Base-by-base conservation (phyloP, 2,888 invertebrate species). In the Dendrolimus pini region DNA sequence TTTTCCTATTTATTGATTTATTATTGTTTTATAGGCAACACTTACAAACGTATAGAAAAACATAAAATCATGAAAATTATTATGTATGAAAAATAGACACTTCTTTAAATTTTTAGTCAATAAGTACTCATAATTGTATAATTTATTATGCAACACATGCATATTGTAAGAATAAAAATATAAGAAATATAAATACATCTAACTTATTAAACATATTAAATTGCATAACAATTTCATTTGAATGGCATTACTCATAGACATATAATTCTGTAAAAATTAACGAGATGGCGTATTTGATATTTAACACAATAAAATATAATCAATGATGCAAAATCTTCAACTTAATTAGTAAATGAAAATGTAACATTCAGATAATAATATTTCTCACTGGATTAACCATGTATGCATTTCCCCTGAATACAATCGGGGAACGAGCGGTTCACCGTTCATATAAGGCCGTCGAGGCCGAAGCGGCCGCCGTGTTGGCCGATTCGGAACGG, bases 1-100 rank as follows among this genome's bases (percentile, higher is more conserved):
- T 87, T 88, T 89, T 87, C 86, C 80, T 83, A 84, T 78, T 82
- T 86, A 87, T 81, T 87, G 88, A 87, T 88, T 88, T 78, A 82
- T 84, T 83, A 85, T 83, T 85, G 80, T 83, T 71, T 72, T 80
- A 82, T 81, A 87, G 84, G 86, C 85, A 86, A 85, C 85, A 83
- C 79, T 86, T 82, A 80, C 70, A 85, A 83, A 85, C 85, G 71
- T 79, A 82, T 77, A 85, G 77, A 80, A 82, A 84, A 47, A 47
- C 47, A 47, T 30, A 30, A 30, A 30, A 80, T 77, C 72, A 76
- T 75, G 79, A 80, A 81, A 80, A 83, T 78, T 83, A 84, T 85
- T 82, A 84, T 71, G 78, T 82, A 84, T 71, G 78, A 82, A 84
- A 86, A 83, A 82, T 82, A 80, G 75, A 78, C 71, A 83, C 79